A percentile compares a stretch with the other conserved stretches of the same genome.
Conservation (phyloP, 2,797 vertebrate species). For the Morelia viridis region DNA sequence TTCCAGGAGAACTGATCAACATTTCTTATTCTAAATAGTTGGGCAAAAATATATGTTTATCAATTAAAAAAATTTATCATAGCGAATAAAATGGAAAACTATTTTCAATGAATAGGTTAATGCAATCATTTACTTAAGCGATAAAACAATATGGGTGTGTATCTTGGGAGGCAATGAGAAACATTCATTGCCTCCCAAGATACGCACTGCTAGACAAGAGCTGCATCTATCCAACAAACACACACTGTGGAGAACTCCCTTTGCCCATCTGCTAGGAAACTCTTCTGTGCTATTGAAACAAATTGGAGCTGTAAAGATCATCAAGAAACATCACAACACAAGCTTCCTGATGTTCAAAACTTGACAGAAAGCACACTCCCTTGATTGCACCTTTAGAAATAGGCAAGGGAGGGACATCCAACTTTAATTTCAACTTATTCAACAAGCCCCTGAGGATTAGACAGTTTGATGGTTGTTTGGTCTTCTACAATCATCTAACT, state of each 20-base stretch:
- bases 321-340: neutral
- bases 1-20: neutral
- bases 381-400: neutral
- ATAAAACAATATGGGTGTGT: neutral
- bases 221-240: neutral
- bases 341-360: neutral
- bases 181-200: neutral
- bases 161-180: neutral
- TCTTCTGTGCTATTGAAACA: neutral
- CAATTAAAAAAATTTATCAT: neutral
- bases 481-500: neutral
- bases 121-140: slow-evolving; percentile 40
- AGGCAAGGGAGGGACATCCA: too few species aligned
- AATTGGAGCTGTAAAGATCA: neutral
- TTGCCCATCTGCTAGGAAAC: neutral
- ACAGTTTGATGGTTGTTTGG: neutral
- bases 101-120: slow-evolving; percentile 24
- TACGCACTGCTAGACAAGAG: neutral
- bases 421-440: neutral
- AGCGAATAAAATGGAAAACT: neutral
- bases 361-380: neutral
- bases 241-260: neutral
- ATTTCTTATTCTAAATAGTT: neutral
- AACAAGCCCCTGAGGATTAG: neutral
- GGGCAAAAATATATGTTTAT: neutral